Percentiles rank a stretch among this genome's conserved stretches.
Conservation (phyloP, 1,140 invertebrate genomes). For the Apis laboriosa region DNA sequence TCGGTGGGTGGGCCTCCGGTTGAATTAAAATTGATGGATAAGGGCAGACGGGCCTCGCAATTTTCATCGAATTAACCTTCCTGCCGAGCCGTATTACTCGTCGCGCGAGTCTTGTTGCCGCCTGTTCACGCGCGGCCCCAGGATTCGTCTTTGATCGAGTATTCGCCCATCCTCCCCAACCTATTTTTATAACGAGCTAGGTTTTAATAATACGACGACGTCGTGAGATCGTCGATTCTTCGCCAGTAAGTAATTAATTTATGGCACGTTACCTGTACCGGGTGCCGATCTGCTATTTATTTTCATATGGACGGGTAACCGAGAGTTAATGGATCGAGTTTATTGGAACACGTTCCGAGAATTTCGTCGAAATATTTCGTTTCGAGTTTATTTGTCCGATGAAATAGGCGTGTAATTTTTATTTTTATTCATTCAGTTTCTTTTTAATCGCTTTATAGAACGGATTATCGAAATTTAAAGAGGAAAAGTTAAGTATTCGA, state of each 20-base stretch:
- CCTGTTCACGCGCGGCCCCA: constrained; percentile 13
- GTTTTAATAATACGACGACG: background rate
- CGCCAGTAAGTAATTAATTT: constrained; percentile 22
- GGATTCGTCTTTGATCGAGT: constrained; percentile 30
- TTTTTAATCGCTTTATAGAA: background rate
- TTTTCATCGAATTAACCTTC: constrained; percentile 60
- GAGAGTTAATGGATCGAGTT: background rate
- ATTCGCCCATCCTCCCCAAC: too few relatives aligned
- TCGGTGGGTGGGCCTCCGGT: constrained; percentile 51
- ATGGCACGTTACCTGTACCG: background rate
- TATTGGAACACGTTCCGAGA: background rate
- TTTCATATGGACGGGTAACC: background rate
- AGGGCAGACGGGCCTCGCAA: constrained; percentile 57
- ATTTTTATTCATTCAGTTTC: background rate
- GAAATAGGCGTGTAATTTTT: background rate
- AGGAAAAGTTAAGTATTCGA: too few relatives aligned
- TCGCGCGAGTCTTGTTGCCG: constrained; percentile 36
- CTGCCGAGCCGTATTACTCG: constrained; percentile 18
- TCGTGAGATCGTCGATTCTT: background rate
- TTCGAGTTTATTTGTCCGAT: background rate
- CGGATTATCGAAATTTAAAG: background rate
- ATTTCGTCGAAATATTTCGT: background rate
- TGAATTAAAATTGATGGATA: constrained; percentile 67
- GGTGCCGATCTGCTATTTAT: constrained; percentile 16
- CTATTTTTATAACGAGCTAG: background rate